These are phyloP conservation scores for Pseudomyrmex dendroicus DNA, from an alignment of 1,140 invertebrate species.

Conservation along the genomic window DNA sequence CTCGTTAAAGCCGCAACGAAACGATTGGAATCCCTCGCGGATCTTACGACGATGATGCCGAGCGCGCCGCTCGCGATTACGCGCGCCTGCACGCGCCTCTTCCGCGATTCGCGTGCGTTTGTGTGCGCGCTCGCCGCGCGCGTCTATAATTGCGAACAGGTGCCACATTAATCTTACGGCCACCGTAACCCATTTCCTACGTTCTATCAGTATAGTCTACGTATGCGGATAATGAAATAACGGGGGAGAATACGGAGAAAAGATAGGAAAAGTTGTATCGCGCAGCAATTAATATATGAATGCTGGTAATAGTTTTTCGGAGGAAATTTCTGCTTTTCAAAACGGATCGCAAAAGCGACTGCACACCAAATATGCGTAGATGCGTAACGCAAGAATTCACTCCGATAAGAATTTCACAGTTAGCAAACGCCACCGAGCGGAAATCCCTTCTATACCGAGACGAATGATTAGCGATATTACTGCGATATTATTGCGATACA, in stretches of 20 bases:
- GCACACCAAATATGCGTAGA: not conserved
- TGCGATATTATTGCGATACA: slow-evolving; percentile 23
- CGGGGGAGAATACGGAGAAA: slow-evolving; percentile 26
- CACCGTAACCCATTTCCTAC: slow-evolving; percentile 77
- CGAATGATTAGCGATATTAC: slow-evolving; percentile 34
- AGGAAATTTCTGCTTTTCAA: not conserved
- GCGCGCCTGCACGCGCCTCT: slow-evolving; percentile 36
- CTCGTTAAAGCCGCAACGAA: slow-evolving; percentile 34
- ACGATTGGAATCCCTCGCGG: slow-evolving; percentile 20
- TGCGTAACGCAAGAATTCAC: not conserved
- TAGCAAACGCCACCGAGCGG: slow-evolving; percentile 24
- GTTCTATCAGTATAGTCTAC: slow-evolving; percentile 24
- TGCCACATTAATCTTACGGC: slow-evolving; percentile 80
- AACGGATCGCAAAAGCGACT: not conserved
- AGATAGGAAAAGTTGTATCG: not conserved
- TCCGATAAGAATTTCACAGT: not conserved
- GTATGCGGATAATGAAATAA: slow-evolving; percentile 75
- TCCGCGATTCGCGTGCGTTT: slow-evolving; percentile 41
- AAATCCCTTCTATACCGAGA: slow-evolving; percentile 15
- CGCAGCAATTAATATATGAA: not conserved
- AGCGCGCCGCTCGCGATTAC: slow-evolving; percentile 22
- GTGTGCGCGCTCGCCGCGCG: not conserved
- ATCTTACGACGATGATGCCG: not conserved
- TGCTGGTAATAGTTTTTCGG: not conserved
- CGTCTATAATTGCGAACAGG: slow-evolving; percentile 78